These are phyloP conservation scores for Anarrhichthys ocellatus DNA, from an alignment of 2,113 vertebrate species.

Conservation along the genomic window DNA sequence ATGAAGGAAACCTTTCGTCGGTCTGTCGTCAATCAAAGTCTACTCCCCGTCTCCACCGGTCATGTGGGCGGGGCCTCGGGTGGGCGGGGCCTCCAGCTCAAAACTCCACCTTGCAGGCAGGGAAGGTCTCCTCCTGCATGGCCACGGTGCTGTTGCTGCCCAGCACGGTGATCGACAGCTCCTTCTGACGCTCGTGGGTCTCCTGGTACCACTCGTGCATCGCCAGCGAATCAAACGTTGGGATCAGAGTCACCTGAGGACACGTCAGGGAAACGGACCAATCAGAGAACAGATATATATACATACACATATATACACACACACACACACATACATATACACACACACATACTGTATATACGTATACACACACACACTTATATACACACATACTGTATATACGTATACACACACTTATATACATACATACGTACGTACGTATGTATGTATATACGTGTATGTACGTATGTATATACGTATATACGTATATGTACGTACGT, in stretches of 20 bases:
- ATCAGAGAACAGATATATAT: conserved; percentile 24
- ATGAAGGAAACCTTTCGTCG: not conserved
- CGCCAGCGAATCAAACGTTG: conserved; percentile 90
- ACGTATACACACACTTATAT: no score
- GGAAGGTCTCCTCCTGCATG: conserved; percentile 97
- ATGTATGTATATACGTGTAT: no score
- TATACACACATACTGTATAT: no score
- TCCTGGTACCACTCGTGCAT: conserved; percentile 96
- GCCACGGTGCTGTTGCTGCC: conserved; percentile 95
- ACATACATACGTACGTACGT: no score
- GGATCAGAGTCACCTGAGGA: conserved; percentile 91
- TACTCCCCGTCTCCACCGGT: not conserved
- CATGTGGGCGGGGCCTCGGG: not conserved
- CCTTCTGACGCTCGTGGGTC: conserved; percentile 86
- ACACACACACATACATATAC: no score
- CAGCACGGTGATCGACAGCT: conserved; percentile 89
- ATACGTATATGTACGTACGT: no score
- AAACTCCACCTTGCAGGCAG: conserved; percentile 97
- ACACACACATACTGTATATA: no score
- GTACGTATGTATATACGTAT: no score
- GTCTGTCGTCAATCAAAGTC: not conserved
- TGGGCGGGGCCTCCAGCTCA: conserved; percentile 66
- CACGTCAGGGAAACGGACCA: not conserved
- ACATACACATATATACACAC: no score
- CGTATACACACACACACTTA: no score